These are phyloP conservation scores for Tetrax tetrax DNA, from an alignment of 2,113 vertebrate species.

Conservation along the genomic window DNA sequence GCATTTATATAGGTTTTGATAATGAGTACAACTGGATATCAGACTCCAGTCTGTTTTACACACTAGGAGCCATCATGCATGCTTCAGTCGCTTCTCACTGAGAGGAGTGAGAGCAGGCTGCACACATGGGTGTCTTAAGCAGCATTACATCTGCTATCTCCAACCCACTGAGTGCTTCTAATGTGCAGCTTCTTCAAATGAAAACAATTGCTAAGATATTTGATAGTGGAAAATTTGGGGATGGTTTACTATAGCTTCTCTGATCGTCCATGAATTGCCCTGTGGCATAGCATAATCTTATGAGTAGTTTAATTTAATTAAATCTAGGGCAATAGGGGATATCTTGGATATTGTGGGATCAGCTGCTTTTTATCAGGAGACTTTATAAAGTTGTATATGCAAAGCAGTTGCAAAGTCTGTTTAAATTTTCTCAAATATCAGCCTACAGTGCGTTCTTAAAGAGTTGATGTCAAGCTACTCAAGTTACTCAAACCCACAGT, in stretches of 20 bases:
- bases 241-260: not conserved
- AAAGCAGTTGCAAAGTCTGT: not conserved
- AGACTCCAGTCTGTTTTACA: not conserved
- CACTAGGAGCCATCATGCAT: not conserved
- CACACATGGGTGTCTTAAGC: not conserved
- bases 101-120: not conserved
- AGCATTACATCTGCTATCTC: not conserved
- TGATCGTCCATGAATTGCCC: not conserved
- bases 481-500: not conserved
- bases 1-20: constrained; percentile 4
- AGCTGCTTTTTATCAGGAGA: not conserved
- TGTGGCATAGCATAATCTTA: not conserved
- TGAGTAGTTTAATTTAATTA: not conserved
- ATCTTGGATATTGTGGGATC: not conserved
- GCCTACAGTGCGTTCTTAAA: not conserved
- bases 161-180: not conserved
- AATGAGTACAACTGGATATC: constrained; percentile 13
- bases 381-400: not conserved
- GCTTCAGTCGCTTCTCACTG: not conserved
- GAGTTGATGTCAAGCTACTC: not conserved
- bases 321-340: not conserved
- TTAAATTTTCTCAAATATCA: not conserved
- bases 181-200: not conserved
- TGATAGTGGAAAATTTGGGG: not conserved
- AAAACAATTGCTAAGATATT: not conserved